phyloP scores from a whole-genome alignment of 2,888 invertebrate genomes.

The Mamestra brassicae region DNA sequence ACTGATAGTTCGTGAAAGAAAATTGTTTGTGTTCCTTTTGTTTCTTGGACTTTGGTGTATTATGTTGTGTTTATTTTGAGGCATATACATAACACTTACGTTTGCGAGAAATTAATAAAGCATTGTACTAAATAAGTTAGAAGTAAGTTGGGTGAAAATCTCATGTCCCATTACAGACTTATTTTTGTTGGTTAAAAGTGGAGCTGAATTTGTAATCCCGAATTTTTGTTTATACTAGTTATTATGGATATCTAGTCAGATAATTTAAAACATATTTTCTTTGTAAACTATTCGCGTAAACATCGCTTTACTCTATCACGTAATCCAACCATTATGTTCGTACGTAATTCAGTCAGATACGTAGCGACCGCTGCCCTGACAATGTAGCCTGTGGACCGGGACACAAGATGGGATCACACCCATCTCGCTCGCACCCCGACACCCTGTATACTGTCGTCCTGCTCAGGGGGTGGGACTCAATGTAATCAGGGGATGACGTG shows the following conservation, averaged over 20 bases:
- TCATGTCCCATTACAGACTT: neutral
- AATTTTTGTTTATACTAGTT: too few species aligned
- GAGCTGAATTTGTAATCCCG: too few species aligned
- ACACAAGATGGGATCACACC: constrained; percentile 92
- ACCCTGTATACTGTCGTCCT: constrained; percentile 71
- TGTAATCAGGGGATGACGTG: constrained; percentile 91
- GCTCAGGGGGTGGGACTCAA: constrained; percentile 88
- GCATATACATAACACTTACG: neutral
- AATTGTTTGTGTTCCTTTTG: constrained; percentile 52
- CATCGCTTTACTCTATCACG: constrained; percentile 68
- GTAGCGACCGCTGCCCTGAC: constrained; percentile 86
- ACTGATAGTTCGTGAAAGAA: constrained; percentile 71
- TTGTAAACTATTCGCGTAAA: constrained; percentile 35
- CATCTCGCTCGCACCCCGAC: constrained; percentile 76
- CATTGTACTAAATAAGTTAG: neutral
- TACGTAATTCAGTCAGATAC: constrained; percentile 85
- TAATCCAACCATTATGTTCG: constrained; percentile 76
- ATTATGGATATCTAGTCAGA: neutral
- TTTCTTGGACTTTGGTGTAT: constrained; percentile 35
- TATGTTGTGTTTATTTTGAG: neutral
- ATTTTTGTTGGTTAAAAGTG: neutral
- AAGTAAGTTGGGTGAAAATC: neutral
- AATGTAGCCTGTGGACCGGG: constrained; percentile 90
- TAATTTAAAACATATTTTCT: neutral
- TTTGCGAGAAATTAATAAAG: neutral